Evolutionary conservation across 2,888 invertebrate genomes (phyloP), one percentile per base, ranked within the genome.

Genomic region (Hirtodrosophila duncani): DNA sequence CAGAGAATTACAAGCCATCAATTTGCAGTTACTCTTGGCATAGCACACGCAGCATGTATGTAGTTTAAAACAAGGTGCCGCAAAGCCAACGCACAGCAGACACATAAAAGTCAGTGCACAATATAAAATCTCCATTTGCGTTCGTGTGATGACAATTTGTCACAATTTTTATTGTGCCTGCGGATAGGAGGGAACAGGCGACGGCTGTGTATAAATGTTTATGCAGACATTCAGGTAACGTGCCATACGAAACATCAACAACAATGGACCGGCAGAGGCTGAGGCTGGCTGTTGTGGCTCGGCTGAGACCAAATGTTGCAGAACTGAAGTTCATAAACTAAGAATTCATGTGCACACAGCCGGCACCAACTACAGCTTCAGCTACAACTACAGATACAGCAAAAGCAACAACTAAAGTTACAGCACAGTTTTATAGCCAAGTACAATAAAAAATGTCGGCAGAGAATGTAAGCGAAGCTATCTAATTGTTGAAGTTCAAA

Each of bases 101-200:
- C 31, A 52, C 77, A 75, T 67, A 67, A 68, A 79, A 80, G 55
- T 62, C 77, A 43, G 49, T 43, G 48, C 62, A 23, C 56, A 46
- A 52, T 61, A 72, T 72, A 72, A 72, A 77, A 72, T 38, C 41
- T 43, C 58, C 67, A 78, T 78, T 72, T 57, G 30, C 31, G 67
- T 24, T 45, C 44, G 65, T 56, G 63, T 59, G 57, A 61, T 67
- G 81, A 71, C 81, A 78, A 75, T 75, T 75, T 75, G 81, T 78
- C 74, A 81, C 81, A 69, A 57, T 69, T 69, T 74, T 72, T 78
- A 69, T 80, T 75, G 64, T 48, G 31, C 67, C 20, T 9, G 21
- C 34, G 5, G 33, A 6, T 13, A 16, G 16, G 14, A 13, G 18
- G 21, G 21, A 31, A 27, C 29, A n/a, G 10, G 14, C 11, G 14